Evolutionary conservation across 2,888 invertebrate species (phyloP).

Genomic region (Melanchra persicariae): DNA sequence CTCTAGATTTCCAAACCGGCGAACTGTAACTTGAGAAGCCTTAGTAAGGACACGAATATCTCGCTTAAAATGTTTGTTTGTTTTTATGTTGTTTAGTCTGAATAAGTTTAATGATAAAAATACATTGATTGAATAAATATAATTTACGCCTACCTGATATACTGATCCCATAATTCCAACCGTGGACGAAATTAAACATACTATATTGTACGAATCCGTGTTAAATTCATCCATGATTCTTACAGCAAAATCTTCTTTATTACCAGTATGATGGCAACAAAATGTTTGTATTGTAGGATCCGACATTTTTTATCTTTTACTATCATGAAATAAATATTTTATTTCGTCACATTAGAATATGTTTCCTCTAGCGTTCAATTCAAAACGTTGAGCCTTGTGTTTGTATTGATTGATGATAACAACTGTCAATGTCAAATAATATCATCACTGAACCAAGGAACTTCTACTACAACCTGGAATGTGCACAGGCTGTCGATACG

Average conservation of each 20-base stretch:
- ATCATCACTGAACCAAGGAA: background rate
- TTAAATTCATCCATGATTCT: slow-evolving; percentile 94
- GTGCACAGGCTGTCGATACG: too few species aligned
- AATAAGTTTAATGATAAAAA: background rate
- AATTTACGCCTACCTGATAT: slow-evolving; percentile 92
- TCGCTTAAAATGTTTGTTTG: too few species aligned
- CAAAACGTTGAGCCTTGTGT: slow-evolving; percentile 25
- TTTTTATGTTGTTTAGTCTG: too few species aligned
- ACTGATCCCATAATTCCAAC: slow-evolving; percentile 94
- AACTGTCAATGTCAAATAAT: slow-evolving; percentile 24
- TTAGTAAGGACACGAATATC: background rate
- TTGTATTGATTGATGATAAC: slow-evolving; percentile 44
- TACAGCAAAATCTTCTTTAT: slow-evolving; percentile 92
- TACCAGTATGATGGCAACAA: slow-evolving; percentile 93
- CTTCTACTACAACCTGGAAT: too few species aligned
- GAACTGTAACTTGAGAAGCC: slow-evolving; percentile 56
- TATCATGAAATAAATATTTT: slow-evolving; percentile 14
- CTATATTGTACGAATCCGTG: slow-evolving; percentile 93
- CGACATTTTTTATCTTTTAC: slow-evolving; percentile 84
- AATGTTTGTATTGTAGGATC: slow-evolving; percentile 96
- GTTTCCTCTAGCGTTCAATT: background rate
- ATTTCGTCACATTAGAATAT: background rate
- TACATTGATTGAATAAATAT: background rate
- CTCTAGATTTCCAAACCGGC: slow-evolving; percentile 37
- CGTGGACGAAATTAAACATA: slow-evolving; percentile 93